Evolutionary conservation across 2,888 invertebrate genomes (phyloP).

Genomic region (Synergus umbraculus): DNA sequence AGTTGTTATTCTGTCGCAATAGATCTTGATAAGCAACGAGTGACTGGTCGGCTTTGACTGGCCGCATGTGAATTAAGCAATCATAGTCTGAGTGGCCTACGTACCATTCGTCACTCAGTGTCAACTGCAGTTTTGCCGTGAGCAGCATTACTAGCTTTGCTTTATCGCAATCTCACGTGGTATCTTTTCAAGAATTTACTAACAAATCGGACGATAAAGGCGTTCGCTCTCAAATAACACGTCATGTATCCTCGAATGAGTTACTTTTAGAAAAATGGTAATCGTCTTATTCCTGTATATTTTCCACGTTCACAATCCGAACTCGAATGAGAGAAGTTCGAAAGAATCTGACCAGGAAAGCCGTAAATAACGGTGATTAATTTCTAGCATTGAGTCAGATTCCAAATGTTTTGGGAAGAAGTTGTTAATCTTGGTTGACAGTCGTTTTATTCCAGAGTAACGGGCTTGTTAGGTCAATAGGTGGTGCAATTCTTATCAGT

Average conservation of each 20-base stretch:
- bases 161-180: conserved; percentile 62
- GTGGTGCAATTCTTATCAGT: too few species aligned
- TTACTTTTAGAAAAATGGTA: conserved; percentile 26
- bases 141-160: conserved; percentile 61
- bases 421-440: neutral
- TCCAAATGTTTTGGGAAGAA: conserved; percentile 10
- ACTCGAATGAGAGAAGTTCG: conserved; percentile 25
- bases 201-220: conserved; percentile 35
- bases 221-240: conserved; percentile 37
- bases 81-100: conserved; percentile 65
- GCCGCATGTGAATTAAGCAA: conserved; percentile 72
- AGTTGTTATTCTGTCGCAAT: conserved; percentile 69
- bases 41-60: conserved; percentile 65
- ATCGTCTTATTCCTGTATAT: conserved; percentile 30
- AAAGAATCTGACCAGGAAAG: conserved; percentile 28
- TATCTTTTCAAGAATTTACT: conserved; percentile 46
- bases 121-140: conserved; percentile 65
- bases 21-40: conserved; percentile 70
- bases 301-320: conserved; percentile 2
- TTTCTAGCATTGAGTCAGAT: conserved; percentile 14
- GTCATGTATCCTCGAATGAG: conserved; percentile 28
- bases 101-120: conserved; percentile 70
- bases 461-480: neutral
- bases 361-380: conserved; percentile 43
- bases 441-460: neutral